Evolutionary conservation across 1,140 invertebrate genomes (phyloP), one percentile per base, ranked within the genome.

Genomic region (Diabrotica undecimpunctata): DNA sequence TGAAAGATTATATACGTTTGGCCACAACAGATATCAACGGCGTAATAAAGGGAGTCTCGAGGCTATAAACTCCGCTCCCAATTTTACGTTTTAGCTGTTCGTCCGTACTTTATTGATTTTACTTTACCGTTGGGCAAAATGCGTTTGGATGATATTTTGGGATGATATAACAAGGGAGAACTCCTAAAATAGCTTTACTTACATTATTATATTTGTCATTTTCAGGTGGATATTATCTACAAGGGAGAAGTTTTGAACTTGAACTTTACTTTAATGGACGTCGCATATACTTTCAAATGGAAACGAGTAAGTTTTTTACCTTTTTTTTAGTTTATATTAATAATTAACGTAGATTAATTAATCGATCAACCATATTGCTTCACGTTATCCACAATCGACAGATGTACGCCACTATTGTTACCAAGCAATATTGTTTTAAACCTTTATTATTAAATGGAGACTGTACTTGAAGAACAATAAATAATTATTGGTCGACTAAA

Each of bases 271-370:
- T 79, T 93, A 9, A 88, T 93, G 84, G 91, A 93, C 69, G 84
- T 92, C 2, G 90, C 90, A 0, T 92, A 91, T 73, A 91, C 90
- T 50, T 92, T 90, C 75, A 85, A 88, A 11, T 93, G 90, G 90
- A 87, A 87, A 78, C 82, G 88, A 80, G 90, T 91, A 83, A 82
- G 83, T 81, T 7, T 46, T 46, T 46, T 46, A 46, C 0, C 0
- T 10, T 46, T 5, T 46, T 46, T 46, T 46, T n/a, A n/a, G n/a
- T n/a, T n/a, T n/a, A n/a, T n/a, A n/a, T n/a, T n/a, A n/a, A n/a
- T n/a, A n/a, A n/a, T n/a, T n/a, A n/a, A n/a, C n/a, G n/a, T n/a
- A 10, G 38, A 9, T 37, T 38, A 54, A 9, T 54, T 8, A 50
- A 8, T 50, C 46, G 7, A 50, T 50, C 46, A n/a, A 50, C 7